Percentiles rank a stretch among this genome's conserved stretches.
phyloP scores from a whole-genome alignment of 2,797 vertebrate genomes.

The Microcaecilia unicolor region DNA sequence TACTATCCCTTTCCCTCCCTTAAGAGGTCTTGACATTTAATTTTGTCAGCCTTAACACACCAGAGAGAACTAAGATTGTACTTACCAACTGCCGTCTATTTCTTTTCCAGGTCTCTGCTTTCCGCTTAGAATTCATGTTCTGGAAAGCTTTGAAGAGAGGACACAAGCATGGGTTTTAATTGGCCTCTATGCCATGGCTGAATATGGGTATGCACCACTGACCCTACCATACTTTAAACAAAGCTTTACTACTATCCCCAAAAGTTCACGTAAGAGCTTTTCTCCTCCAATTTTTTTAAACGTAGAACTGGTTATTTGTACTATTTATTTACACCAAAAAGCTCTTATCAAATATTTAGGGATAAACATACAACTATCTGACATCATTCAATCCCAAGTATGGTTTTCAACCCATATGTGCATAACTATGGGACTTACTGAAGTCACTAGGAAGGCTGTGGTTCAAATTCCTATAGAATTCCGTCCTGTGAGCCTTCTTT shows the following conservation, averaged over 20 bases:
- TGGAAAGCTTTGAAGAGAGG: conserved; percentile 64
- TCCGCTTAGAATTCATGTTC: conserved; percentile 88
- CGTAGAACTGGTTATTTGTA: too few species aligned
- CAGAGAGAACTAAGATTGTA: conserved; percentile 2
- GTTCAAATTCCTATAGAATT: conserved; percentile 95
- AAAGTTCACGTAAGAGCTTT: too few species aligned
- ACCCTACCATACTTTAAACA: background rate
- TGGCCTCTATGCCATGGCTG: background rate
- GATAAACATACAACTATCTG: too few species aligned
- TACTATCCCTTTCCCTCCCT: too few species aligned
- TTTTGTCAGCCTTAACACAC: background rate
- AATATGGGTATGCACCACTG: background rate
- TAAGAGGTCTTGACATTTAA: too few species aligned
- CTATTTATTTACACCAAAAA: too few species aligned
- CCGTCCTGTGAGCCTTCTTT: conserved; percentile 93
- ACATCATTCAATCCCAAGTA: too few species aligned
- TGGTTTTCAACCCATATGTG: too few species aligned
- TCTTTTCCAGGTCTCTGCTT: conserved; percentile 86
- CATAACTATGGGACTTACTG: too few species aligned
- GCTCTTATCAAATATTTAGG: too few species aligned
- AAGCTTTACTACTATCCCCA: too few species aligned
- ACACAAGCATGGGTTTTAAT: background rate
- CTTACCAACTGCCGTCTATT: conserved; percentile 77
- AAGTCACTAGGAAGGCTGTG: conserved; percentile 93
- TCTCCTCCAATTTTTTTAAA: too few species aligned